Base-by-base conservation (phyloP, 2,113 vertebrate genomes). In the Gymnarchus niloticus region DNA sequence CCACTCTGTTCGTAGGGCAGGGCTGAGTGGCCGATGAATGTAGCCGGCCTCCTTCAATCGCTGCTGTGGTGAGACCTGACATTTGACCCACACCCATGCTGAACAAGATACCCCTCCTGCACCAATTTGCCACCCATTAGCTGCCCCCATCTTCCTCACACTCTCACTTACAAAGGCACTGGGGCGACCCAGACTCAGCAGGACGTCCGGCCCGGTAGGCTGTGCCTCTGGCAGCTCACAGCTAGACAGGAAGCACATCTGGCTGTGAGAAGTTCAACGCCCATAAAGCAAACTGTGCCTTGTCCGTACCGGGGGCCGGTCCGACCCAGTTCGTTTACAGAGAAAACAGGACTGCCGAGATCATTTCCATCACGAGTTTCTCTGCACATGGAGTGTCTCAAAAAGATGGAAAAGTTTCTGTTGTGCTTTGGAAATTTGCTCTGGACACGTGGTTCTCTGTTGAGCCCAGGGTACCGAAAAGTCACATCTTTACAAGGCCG, bases 331-430 rank as follows among this genome's bases (percentile, higher is more conserved):
- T 81, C 92, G 91, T 93, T 93, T 88, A 93, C 91, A 92, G 89
- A 93, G 91, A 93, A 93, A 93, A 92, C 87, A 93, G 87, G 88
- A 81, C 84, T 89, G 89, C 87, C 87, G 88, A 91, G 92, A 93
- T 90, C 87, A 89, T 92, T 93, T 93, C 91, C 91, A 88, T 80
- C 46, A 44, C 76, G 2, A 46, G 56, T 85, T 87, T 88, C 73
- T 84, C 85, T 89, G 84, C 86, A 88, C 89, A 92, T 93, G 92
- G 83, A 89, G 87, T 87, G 89, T 88, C 88, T 88, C 86, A 28
- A 83, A 86, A 87, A 78, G 90, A 90, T 41, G 91, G 91, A 93
- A 92, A 93, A 92, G 90, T 90, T 88, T 77, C 81, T 56, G 21
- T n/a, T 88, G 86, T 91, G 59, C 90, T 81, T 80, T 88, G 56